phyloP scores from a whole-genome alignment of 2,888 invertebrate species.

The Thyatira batis region DNA sequence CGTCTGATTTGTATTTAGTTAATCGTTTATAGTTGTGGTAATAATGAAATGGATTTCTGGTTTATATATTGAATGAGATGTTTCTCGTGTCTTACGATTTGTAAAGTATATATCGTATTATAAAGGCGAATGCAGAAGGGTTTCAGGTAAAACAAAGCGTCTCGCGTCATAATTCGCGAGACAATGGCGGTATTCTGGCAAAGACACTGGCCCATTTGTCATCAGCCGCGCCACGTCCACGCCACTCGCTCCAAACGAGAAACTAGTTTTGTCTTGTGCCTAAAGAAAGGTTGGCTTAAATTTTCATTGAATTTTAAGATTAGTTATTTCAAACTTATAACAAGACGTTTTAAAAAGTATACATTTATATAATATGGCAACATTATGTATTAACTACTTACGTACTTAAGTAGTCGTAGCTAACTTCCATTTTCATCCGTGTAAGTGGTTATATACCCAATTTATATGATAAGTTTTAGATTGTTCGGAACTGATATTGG shows the following conservation, averaged over 20 bases:
- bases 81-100: not conserved
- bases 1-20: not conserved
- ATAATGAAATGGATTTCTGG: no score
- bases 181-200: constrained; percentile 38
- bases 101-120: not conserved
- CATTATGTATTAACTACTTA: no score
- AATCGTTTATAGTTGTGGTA: no score
- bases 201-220: constrained; percentile 37
- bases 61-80: not conserved
- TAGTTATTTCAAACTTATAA: constrained; percentile 11
- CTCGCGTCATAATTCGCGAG: constrained; percentile 34
- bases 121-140: constrained; percentile 22
- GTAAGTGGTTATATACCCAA: not conserved
- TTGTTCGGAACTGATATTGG: not conserved
- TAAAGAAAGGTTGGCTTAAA: constrained; percentile 4
- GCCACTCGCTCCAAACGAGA: constrained; percentile 23
- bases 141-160: constrained; percentile 31
- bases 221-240: constrained; percentile 20
- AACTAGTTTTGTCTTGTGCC: constrained; percentile 13
- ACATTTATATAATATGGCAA: no score
- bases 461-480: not conserved
- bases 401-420: no score
- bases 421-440: no score
- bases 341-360: no score
- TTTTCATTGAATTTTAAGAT: constrained; percentile 5